These are phyloP conservation scores for Esox lucius DNA, from an alignment of 2,797 vertebrate genomes.

Conservation along the genomic window DNA sequence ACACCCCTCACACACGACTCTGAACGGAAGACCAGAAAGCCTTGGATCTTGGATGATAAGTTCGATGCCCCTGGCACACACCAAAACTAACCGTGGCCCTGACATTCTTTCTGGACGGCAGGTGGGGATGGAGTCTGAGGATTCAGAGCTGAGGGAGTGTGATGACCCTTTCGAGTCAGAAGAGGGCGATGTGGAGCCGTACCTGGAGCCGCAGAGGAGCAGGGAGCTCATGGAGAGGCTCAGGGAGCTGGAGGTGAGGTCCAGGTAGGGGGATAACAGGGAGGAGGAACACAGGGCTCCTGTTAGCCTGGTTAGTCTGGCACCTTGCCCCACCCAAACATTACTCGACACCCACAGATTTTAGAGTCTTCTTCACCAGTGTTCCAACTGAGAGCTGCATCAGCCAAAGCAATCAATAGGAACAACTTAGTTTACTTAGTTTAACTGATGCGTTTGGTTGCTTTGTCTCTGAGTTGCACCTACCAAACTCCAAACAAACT, in stretches of 20 bases:
- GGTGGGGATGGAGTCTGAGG: conserved; percentile 68
- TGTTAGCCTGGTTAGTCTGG: not conserved
- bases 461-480: not conserved
- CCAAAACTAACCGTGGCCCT: not conserved
- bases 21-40: too few relatives aligned
- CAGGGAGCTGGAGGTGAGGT: conserved; percentile 76
- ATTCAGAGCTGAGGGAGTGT: conserved; percentile 54
- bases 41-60: not conserved
- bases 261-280: not conserved
- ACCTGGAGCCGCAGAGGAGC: conserved; percentile 53
- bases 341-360: too few relatives aligned
- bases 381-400: not conserved
- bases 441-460: not conserved
- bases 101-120: conserved; percentile 14
- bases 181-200: conserved; percentile 50
- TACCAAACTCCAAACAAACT: not conserved
- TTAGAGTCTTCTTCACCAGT: too few relatives aligned
- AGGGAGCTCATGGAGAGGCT: conserved; percentile 79
- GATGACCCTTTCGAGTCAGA: conserved; percentile 51
- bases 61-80: not conserved
- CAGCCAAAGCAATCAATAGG: not conserved
- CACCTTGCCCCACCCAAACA: too few relatives aligned
- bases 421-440: not conserved
- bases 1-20: not conserved
- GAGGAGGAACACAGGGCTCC: not conserved